phyloP scores from a whole-genome alignment of 2,797 vertebrate species.

The Sardinella longiceps region DNA sequence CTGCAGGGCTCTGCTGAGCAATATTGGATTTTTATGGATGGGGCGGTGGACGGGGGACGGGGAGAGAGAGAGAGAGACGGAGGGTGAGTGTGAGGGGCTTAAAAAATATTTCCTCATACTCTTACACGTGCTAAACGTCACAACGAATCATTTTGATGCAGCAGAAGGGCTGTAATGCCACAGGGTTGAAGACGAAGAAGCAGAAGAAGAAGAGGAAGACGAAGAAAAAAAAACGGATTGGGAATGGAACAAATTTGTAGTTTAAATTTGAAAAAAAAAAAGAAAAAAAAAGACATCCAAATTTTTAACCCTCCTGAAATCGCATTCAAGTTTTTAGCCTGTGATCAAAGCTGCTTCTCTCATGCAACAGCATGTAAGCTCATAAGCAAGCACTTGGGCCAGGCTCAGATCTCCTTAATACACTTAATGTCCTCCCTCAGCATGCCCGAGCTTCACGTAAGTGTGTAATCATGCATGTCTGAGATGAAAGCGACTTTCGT shows the following conservation, averaged over 20 bases:
- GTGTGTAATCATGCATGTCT: not conserved
- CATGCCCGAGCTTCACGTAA: not conserved
- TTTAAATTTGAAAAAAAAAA: constrained; percentile 44
- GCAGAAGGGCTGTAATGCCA: not conserved
- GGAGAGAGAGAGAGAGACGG: not conserved
- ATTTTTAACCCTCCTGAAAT: constrained; percentile 35
- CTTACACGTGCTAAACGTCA: constrained; percentile 73
- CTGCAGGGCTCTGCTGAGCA: constrained; percentile 70
- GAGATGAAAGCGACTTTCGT: not conserved
- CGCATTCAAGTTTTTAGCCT: not conserved
- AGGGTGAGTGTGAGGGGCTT: constrained; percentile 36
- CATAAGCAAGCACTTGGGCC: constrained; percentile 9
- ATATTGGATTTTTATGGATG: constrained; percentile 71
- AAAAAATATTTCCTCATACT: constrained; percentile 72
- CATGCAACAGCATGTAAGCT: not conserved
- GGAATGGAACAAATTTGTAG: not conserved
- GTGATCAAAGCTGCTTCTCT: constrained; percentile 3
- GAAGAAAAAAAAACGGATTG: not conserved
- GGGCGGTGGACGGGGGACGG: not conserved
- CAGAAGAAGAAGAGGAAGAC: too few relatives aligned
- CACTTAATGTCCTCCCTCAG: not conserved
- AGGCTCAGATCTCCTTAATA: not conserved
- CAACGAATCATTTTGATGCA: constrained; percentile 67
- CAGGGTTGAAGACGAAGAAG: not conserved
- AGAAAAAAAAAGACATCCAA: constrained; percentile 52